Conservation (phyloP, 2,888 invertebrate species). For the Synergus laeviventris region DNA sequence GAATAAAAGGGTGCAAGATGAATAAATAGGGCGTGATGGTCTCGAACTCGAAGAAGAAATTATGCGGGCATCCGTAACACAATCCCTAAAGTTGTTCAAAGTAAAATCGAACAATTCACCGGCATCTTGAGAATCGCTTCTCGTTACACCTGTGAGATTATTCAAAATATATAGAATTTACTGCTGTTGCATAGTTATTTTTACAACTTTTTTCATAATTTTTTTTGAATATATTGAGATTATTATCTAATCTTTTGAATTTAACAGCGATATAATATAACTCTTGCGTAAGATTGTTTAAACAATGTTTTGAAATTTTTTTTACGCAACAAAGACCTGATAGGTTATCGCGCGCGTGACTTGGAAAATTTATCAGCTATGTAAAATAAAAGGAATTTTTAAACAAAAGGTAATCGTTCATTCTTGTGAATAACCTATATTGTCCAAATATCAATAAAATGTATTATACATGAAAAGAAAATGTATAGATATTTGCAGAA, state of each 20-base stretch:
- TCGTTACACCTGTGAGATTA: slow-evolving; percentile 43
- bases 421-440: not conserved
- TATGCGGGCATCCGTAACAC: slow-evolving; percentile 62
- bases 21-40: slow-evolving; percentile 34
- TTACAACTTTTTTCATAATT: no score
- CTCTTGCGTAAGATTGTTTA: slow-evolving; percentile 8
- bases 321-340: slow-evolving; percentile 35
- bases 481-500: not conserved
- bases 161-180: slow-evolving; percentile 6
- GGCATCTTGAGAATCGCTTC: slow-evolving; percentile 52
- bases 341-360: slow-evolving; percentile 49
- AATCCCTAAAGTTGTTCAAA: slow-evolving; percentile 56
- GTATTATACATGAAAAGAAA: not conserved
- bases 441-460: not conserved
- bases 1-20: slow-evolving; percentile 34
- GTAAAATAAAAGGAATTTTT: slow-evolving; percentile 45
- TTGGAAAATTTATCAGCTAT: slow-evolving; percentile 26
- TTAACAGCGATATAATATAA: slow-evolving; percentile 10
- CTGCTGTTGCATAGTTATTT: no score
- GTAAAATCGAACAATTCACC: slow-evolving; percentile 58
- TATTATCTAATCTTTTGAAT: slow-evolving; percentile 10
- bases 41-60: slow-evolving; percentile 47
- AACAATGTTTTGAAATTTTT: slow-evolving; percentile 28
- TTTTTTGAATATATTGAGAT: no score
- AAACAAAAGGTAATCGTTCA: slow-evolving; percentile 44